Conservation (phyloP, 2,888 invertebrate species). For the Folsomia manolachei region DNA sequence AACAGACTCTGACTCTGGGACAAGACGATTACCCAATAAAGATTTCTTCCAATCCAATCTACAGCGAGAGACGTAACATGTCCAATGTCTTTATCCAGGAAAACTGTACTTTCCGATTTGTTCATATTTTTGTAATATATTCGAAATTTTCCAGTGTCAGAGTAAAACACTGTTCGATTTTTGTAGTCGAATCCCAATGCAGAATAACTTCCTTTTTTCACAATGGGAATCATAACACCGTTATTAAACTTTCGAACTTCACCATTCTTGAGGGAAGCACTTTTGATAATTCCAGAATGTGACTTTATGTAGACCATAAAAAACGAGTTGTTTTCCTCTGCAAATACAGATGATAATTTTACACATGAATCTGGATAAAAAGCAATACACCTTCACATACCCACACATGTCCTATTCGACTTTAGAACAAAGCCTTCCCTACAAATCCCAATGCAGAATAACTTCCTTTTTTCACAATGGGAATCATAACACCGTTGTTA, state of each 20-base stretch:
- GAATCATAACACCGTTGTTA: conserved; percentile 63
- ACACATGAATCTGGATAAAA: conserved; percentile 10
- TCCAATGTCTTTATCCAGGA: conserved; percentile 62
- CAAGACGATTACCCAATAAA: too few relatives aligned
- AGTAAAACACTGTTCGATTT: conserved; percentile 65
- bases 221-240: conserved; percentile 66
- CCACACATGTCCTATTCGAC: conserved; percentile 11
- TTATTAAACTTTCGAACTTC: conserved; percentile 54
- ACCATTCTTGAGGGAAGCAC: conserved; percentile 34
- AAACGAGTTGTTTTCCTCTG: conserved; percentile 25
- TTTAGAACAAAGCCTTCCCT: conserved; percentile 40
- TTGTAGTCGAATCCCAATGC: conserved; percentile 68
- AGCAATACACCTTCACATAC: conserved; percentile 22
- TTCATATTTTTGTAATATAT: conserved; percentile 60
- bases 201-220: conserved; percentile 64
- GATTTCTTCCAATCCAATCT: conserved; percentile 77
- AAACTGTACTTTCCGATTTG: conserved; percentile 60
- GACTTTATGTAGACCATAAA: conserved; percentile 36
- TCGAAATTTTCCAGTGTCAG: conserved; percentile 55
- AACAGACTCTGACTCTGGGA: too few relatives aligned
- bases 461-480: conserved; percentile 65
- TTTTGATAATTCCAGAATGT: conserved; percentile 39
- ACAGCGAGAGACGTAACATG: conserved; percentile 74
- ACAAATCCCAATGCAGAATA: conserved; percentile 68
- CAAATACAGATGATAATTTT: not conserved